phyloP scores from a whole-genome alignment of 2,113 vertebrate genomes.

The Tragulus kanchil region DNA sequence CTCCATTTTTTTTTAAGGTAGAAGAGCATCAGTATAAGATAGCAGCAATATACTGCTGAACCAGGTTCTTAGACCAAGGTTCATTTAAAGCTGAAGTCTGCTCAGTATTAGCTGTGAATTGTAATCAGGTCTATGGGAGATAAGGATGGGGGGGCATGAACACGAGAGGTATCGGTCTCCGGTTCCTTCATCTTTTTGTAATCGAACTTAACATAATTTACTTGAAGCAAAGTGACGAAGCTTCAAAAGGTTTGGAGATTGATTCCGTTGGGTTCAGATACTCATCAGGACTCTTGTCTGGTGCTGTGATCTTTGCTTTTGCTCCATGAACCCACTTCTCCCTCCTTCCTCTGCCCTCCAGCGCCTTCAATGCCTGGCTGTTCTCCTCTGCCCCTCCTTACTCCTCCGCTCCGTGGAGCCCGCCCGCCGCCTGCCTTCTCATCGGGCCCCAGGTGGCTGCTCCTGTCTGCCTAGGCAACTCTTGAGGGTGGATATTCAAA shows the following conservation, averaged over 20 bases:
- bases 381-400: neutral
- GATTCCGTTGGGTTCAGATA: neutral
- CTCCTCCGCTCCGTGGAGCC: accelerated
- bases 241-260: neutral
- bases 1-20: neutral
- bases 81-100: neutral
- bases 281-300: neutral
- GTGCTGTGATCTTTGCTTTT: neutral
- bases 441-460: neutral
- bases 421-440: neutral
- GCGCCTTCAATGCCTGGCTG: neutral
- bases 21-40: neutral
- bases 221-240: neutral
- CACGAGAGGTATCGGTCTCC: accelerated
- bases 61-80: neutral
- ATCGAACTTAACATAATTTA: neutral
- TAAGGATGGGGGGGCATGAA: neutral
- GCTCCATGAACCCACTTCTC: neutral
- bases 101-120: neutral
- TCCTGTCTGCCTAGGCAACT: accelerated
- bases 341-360: neutral
- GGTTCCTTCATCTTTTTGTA: neutral
- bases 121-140: neutral
- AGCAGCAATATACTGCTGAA: neutral
- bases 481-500: neutral